phyloP scores from a whole-genome alignment of 2,797 vertebrate genomes.

The Eidolon dupreanum region DNA sequence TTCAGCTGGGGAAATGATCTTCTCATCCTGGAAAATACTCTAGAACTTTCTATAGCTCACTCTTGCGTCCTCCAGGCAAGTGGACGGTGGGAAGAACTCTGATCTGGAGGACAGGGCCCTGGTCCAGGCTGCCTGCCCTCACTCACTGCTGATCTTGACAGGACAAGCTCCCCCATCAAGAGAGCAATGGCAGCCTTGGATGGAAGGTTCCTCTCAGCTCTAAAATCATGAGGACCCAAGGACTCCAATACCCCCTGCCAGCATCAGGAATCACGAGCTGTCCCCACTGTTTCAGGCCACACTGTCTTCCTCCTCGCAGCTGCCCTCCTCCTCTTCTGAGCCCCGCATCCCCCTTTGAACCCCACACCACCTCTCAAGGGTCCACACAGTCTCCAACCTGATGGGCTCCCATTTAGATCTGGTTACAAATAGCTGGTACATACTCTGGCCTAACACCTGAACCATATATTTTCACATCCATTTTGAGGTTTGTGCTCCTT shows the following conservation, averaged over 20 bases:
- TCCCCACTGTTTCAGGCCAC: background rate
- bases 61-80: background rate
- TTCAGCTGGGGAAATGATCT: background rate
- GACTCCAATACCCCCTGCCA: background rate
- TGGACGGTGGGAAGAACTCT: background rate
- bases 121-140: background rate
- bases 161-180: background rate
- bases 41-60: background rate
- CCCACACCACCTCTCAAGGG: rapidly evolving
- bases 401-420: background rate
- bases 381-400: background rate
- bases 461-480: background rate
- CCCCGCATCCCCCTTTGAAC: too few relatives aligned
- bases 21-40: background rate
- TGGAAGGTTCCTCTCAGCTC: background rate
- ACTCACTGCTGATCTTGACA: background rate
- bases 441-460: background rate
- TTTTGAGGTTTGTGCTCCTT: background rate
- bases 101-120: background rate
- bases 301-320: background rate
- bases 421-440: too few relatives aligned
- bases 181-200: too few relatives aligned
- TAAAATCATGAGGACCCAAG: background rate
- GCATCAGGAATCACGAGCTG: background rate
- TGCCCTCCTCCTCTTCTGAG: background rate